A percentile compares a stretch with the other conserved stretches of the same genome.
These are phyloP conservation scores for Henicopernis longicauda DNA, from an alignment of 2,113 vertebrate genomes.

Conservation along the genomic window DNA sequence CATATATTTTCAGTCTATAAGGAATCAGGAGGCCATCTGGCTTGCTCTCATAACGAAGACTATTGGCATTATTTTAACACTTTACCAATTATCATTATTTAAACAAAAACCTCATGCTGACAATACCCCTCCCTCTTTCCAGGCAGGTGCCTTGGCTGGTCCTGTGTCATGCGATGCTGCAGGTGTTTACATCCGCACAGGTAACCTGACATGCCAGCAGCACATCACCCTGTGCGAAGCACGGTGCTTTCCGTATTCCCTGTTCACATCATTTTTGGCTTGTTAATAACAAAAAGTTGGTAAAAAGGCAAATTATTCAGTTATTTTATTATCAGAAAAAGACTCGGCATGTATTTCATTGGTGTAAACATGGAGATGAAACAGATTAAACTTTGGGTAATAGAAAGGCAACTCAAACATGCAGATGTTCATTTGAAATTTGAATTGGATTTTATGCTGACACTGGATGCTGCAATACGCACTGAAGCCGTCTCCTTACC, in stretches of 20 bases:
- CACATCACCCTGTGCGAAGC: accelerated
- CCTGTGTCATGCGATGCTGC: accelerated
- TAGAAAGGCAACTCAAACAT: not conserved
- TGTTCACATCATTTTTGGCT: accelerated
- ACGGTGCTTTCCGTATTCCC: accelerated
- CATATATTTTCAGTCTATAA: accelerated
- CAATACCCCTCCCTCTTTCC: not conserved
- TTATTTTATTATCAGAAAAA: not conserved
- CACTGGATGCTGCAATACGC: accelerated
- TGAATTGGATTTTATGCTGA: not conserved
- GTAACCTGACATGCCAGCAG: not conserved
- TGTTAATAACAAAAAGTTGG: not conserved
- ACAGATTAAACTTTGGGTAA: not conserved
- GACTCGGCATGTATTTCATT: accelerated
- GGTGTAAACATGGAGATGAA: not conserved
- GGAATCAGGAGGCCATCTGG: not conserved
- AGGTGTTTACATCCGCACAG: not conserved
- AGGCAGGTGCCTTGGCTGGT: not conserved
- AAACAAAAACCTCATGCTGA: not conserved
- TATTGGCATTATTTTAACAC: not conserved
- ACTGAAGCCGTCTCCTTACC: not conserved
- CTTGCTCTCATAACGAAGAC: not conserved
- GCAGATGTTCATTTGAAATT: not conserved
- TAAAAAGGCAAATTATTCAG: not conserved
- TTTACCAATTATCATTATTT: not conserved